Base-by-base conservation (phyloP, 2,888 invertebrate species). In the Cantharis nigra region DNA sequence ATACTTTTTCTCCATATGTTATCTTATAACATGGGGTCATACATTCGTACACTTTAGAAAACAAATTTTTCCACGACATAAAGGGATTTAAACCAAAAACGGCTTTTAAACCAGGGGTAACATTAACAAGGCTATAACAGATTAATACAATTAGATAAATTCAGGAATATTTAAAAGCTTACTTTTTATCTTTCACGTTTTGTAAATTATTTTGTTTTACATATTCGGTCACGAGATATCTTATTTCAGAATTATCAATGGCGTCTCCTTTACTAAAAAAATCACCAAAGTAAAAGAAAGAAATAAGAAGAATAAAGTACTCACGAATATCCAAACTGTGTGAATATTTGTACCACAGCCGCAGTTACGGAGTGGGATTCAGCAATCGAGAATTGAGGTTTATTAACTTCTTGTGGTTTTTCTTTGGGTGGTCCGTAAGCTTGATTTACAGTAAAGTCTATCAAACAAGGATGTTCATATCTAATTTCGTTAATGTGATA, bases 1-100 rank as follows among this genome's bases (percentile, higher is more conserved):
- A 83, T 80, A 86, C 86, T 79, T 87, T 88, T 63, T 91, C 90
- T 80, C 91, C 92, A 86, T 87, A 90, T 74, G 89, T 90, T 83
- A 95, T 90, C 88, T 93, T 92, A 26, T 92, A 93, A 83, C 92
- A 93, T 26, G 92, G 89, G 71, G 93, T 94, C 95, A 97, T 95
- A 84, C 92, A 91, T 11, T 89, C 89, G 75, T 91, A 89, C 71
- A 95, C 91, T 71, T 90, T 90, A 28, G 91, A 89, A 85, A 93
- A 92, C 14, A 96, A 87, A 82, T 93, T 93, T 83, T 95, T 95
- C 92, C 97, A 94, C 30, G 91, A 90, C 74, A 95, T 86, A 0
- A 85, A 84, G 70, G 86, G 81, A 80, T 91, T 91, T 87, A 86
- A 85, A 83, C 86, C 86, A 74, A 86, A 87, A 65, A 88, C 81